phyloP scores from a whole-genome alignment of 2,797 vertebrate genomes.

The Ctenochaetus hawaiiensis region DNA sequence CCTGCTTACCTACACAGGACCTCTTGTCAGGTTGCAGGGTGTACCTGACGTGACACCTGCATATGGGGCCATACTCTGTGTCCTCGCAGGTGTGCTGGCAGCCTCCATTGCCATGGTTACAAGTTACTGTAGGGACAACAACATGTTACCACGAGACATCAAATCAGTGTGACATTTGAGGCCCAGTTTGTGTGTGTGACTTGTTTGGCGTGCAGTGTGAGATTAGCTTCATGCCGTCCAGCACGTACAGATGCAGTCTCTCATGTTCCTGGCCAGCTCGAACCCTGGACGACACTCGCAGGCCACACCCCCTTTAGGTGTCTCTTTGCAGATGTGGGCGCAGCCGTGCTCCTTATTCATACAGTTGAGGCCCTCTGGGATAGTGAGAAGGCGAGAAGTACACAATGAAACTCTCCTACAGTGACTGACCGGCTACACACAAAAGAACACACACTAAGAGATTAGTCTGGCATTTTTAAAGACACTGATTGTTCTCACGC shows the following conservation, averaged over 20 bases:
- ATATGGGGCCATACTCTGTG: conserved; percentile 90
- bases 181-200: neutral
- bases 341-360: conserved; percentile 99
- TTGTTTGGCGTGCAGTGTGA: conserved; percentile 6
- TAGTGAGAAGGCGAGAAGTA: conserved; percentile 70
- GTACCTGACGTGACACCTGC: conserved; percentile 94
- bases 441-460: conserved; percentile 75
- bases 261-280: conserved; percentile 95
- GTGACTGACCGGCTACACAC: conserved; percentile 75
- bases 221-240: neutral
- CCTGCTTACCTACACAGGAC: conserved; percentile 93
- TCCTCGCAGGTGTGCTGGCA: conserved; percentile 98
- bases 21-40: conserved; percentile 89
- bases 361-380: conserved; percentile 97
- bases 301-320: conserved; percentile 92
- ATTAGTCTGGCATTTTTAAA: conserved; percentile 74
- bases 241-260: conserved; percentile 93
- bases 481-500: conserved; percentile 72
- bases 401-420: conserved; percentile 83
- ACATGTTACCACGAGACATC: conserved; percentile 38
- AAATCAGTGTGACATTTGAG: conserved; percentile 16
- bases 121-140: conserved; percentile 89
- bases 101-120: conserved; percentile 97
- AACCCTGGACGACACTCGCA: conserved; percentile 98
- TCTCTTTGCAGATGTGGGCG: conserved; percentile 97